Base-by-base conservation (phyloP, 2,113 vertebrate species). In the Butastur rufipennis region DNA sequence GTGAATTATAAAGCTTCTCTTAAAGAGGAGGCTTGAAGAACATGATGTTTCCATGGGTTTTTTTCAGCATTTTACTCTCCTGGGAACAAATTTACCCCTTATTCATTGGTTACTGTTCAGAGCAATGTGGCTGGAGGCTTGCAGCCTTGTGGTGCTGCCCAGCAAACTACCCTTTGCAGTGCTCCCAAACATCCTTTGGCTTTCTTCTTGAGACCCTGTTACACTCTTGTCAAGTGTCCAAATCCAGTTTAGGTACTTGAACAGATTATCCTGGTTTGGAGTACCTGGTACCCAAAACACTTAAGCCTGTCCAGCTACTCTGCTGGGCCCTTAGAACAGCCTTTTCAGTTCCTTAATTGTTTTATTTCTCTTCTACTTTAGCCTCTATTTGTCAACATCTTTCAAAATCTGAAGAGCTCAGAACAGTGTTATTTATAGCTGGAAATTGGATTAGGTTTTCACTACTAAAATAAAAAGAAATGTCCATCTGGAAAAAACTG, bases 41-140 rank as follows among this genome's bases (percentile, higher is more conserved):
- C 7, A 9, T 36, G 21, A 14, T 2, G 6, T 68, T 95, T 90
- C 36, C 5, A 1, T 53, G 11, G 0, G 9, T 0, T 1, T 85
- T 56, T 66, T 50, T 6, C 32, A 78, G 8, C 4, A 16, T 58
- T 89, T 83, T 50, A 43, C 38, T 62, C 8, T 62, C 16, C 34
- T 63, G 38, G 36, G 20, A 89, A 22, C 16, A 77, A 84, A 52
- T 48, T 55, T 45, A 36, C 20, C 4, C 25, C 6, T 0, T 74
- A 22, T 58, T 65, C 25, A 32, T 36, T 48, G 32, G 2, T 15
- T 85, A 25, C 5, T 66, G 3, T 36, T 81, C 18, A 42, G n/a
- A 87, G 27, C 13, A 70, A 23, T 9, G 13, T 26, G 23, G 11
- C 19, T 71, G n/a, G 42, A 91, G 16, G 15, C 21, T 71, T 79